phyloP scores from a whole-genome alignment of 2,888 invertebrate species.

The Xylota segnis region DNA sequence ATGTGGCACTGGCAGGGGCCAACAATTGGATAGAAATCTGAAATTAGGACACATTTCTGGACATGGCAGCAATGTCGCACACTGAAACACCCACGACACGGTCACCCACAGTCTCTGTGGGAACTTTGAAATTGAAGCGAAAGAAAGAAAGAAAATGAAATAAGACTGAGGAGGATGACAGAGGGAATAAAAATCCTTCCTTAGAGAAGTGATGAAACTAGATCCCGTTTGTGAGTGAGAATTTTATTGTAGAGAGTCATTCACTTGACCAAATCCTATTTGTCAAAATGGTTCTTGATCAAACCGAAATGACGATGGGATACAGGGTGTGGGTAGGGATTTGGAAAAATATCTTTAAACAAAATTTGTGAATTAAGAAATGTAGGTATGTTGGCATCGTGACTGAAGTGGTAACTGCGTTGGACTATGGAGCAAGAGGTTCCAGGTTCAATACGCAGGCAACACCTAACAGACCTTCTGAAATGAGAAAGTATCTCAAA shows the following conservation, averaged over 20 bases:
- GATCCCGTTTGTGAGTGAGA: conserved; percentile 45
- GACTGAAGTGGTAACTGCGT: too few relatives aligned
- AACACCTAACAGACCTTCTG: too few relatives aligned
- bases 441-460: too few relatives aligned
- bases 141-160: conserved; percentile 1
- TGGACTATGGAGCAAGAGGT: too few relatives aligned
- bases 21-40: conserved; percentile 68
- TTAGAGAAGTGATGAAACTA: conserved; percentile 36
- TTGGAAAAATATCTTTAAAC: too few relatives aligned
- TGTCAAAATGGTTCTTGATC: conserved; percentile 37
- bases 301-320: background rate
- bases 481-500: too few relatives aligned
- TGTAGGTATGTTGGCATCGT: too few relatives aligned
- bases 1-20: conserved; percentile 60
- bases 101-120: conserved; percentile 36
- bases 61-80: conserved; percentile 64
- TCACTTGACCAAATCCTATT: conserved; percentile 64
- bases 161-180: conserved; percentile 18
- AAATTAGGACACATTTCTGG: conserved; percentile 72
- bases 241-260: conserved; percentile 49
- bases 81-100: conserved; percentile 18
- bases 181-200: conserved; percentile 15
- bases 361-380: too few relatives aligned
- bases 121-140: conserved; percentile 17
- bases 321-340: background rate